Evolutionary conservation across 2,888 invertebrate genomes (phyloP), one percentile per base, ranked within the genome.

Genomic region (Parnassius orleans): DNA sequence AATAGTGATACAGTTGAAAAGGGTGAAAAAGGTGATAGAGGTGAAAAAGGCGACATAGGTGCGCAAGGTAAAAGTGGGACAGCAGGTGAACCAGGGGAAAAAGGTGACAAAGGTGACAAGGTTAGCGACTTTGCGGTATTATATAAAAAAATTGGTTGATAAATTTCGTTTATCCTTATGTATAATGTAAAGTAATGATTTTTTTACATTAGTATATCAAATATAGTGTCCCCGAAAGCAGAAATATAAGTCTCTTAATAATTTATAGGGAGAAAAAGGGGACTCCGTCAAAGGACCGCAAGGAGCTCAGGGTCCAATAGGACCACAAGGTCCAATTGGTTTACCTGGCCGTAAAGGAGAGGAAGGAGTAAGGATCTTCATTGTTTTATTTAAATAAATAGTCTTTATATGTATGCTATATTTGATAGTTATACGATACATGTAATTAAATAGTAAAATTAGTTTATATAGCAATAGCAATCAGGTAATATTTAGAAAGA

Each of bases 241-340:
- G 10, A 48, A 48, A n/a, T 7, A 48, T 56, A 41, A 9, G 56
- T 15, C 51, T 51, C 33, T 24, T 24, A 46, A 19, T 54, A 47
- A 51, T 44, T 60, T 66, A 55, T 50, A 84, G 84, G 86, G 84
- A 51, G 76, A 76, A 10, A 69, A 67, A 53, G 86, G 84, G 44
- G 66, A 70, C n/a, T 72, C 76, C 42, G 63, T 76, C 9, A 69
- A 48, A 52, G 83, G 81, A 2, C 65, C 67, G 33, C 65, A 56
- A 61, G 79, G 80, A 0, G 72, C 86, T 0, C 84, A 92, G 58
- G 97, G 97, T 44, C 92, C 92, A 67, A 84, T 89, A 14, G 97
- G 97, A 52, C 59, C 58, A 1, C 87, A 94, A 64, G 95, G 95
- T 12, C 79, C 87, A 52, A 92, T 92, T n/a, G 95, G 95, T 2